These are phyloP conservation scores for Eretmocerus hayati DNA, from an alignment of 2,888 invertebrate species.

Conservation along the genomic window DNA sequence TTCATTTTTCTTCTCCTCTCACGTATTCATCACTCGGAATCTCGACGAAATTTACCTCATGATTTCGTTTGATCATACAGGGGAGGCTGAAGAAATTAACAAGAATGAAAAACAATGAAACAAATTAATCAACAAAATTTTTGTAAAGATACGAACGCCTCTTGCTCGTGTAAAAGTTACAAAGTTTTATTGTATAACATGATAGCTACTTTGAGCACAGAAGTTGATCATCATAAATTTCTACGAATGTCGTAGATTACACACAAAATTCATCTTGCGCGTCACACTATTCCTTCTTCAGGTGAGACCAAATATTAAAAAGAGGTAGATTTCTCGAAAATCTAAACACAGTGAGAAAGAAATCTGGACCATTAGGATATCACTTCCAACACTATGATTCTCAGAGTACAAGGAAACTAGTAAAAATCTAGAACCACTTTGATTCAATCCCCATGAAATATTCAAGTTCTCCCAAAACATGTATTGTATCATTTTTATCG, in stretches of 20 bases:
- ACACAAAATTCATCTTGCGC: conserved; percentile 1
- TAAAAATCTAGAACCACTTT: too few species aligned
- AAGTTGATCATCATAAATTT: conserved; percentile 15
- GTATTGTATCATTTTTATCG: too few species aligned
- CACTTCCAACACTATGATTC: too few species aligned
- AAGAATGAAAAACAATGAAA: conserved; percentile 21
- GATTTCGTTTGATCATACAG: conserved; percentile 14
- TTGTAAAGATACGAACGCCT: conserved; percentile 19
- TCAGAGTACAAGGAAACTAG: too few species aligned
- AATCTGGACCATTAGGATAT: too few species aligned
- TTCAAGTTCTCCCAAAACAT: too few species aligned
- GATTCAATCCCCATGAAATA: too few species aligned
- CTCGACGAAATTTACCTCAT: conserved; percentile 8
- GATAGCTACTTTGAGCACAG: conserved; percentile 8
- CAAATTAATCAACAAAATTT: conserved; percentile 8
- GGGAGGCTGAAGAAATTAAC: conserved; percentile 19
- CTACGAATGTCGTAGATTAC: conserved; percentile 19
- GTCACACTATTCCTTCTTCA: not conserved
- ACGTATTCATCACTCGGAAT: conserved; percentile 15
- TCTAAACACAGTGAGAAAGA: too few species aligned
- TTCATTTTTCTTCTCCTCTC: conserved; percentile 21
- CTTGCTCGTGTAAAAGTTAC: conserved; percentile 31
- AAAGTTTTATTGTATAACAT: conserved; percentile 24
- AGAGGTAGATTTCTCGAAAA: too few species aligned
- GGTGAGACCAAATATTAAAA: too few species aligned